Evolutionary conservation across 2,888 invertebrate genomes (phyloP).

Genomic region (Scrobipalpa costella): DNA sequence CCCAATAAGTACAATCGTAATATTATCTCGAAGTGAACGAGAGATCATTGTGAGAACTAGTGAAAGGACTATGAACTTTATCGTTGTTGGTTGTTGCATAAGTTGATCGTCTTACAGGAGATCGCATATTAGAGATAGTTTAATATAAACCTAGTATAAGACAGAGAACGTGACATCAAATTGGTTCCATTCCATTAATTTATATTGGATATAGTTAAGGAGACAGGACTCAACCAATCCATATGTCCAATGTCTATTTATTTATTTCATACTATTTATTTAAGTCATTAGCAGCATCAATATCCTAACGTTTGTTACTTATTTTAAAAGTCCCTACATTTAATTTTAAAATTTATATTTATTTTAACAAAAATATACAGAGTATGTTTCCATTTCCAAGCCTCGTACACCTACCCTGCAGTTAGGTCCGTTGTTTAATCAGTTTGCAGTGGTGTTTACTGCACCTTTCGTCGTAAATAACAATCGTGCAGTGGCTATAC

Average conservation of each 20-base stretch:
- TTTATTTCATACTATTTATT: too few species aligned
- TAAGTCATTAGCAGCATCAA: too few species aligned
- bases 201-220: too few species aligned
- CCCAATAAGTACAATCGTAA: background rate
- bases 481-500: conserved; percentile 31
- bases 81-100: conserved; percentile 45
- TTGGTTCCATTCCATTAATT: too few species aligned
- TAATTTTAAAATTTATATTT: too few species aligned
- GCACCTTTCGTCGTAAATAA: conserved; percentile 41
- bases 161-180: background rate
- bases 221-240: too few species aligned
- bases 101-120: conserved; percentile 2
- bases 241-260: too few species aligned
- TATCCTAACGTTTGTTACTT: too few species aligned
- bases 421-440: background rate
- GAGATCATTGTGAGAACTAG: background rate
- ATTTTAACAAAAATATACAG: too few species aligned
- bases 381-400: too few species aligned
- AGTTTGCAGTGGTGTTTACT: background rate
- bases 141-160: background rate
- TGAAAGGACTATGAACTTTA: conserved; percentile 45
- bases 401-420: background rate
- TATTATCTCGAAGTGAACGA: background rate
- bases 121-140: background rate
- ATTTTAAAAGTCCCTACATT: too few species aligned